Base-by-base conservation (phyloP, 2,797 vertebrate species). In the Thalassophryne amazonica region DNA sequence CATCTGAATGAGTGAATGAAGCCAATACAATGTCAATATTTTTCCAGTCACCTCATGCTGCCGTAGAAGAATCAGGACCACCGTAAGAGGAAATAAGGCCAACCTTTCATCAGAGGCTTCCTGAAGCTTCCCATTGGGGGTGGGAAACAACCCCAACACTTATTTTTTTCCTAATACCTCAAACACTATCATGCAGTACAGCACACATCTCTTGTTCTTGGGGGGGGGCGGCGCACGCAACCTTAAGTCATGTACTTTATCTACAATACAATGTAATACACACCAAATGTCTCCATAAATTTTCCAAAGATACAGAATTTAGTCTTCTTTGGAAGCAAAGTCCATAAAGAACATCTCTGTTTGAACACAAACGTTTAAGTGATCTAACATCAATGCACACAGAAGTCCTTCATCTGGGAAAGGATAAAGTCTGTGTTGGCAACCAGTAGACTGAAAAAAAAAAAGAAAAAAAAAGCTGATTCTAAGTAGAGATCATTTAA, bases 401-500 rank as follows among this genome's bases (percentile, higher is more conserved):
- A 86, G 88, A 86, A 76, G 80, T 90, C 88, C 88, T 90, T 88
- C 87, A 60, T 86, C 84, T 89, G 86, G 86, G 83, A 87, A 88
- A 88, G 89, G 87, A 90, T 90, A 89, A 90, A 86, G 85, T 89
- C 83, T 88, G 88, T 86, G 85, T 89, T 90, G 87, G 85, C 86
- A 87, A 88, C 84, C 87, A 86, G 80, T 88, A 76, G 84, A 88
- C 86, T 81, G 75, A 82, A 83, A 81, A 80, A 43, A 48, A 43
- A 49, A 60, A 34, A 47, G 12, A 57, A 57, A 48, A 66, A 65
- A 77, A 78, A 81, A 75, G 83, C 87, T 82, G 87, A 90, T 89
- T 91, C 83, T 86, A 86, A 86, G 78, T 91, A 88, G 89, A 90
- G 89, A 92, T 93, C 92, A 94, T 94, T 93, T 93, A 94, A 93